Base-by-base conservation (phyloP, 2,113 vertebrate genomes). In the Rhinoderma darwinii region DNA sequence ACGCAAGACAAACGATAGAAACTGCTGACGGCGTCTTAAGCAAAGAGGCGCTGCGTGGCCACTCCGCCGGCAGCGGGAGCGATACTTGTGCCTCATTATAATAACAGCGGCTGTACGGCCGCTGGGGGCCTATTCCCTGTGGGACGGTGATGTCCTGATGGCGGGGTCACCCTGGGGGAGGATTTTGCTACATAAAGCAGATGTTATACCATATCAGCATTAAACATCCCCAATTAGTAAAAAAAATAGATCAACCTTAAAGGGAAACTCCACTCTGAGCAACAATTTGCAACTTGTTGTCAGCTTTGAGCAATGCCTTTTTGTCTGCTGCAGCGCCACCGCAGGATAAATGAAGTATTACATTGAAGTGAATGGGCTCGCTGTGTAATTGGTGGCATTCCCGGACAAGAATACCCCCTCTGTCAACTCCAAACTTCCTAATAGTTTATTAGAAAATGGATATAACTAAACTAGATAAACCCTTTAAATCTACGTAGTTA, bases 31-130 rank as follows among this genome's bases (percentile, higher is more conserved):
- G 44, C 41, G n/a, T 78, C 14, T 35, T 44, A 22, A 0, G n/a
- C 9, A 6, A 50, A 41, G 61, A 35, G 43, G 8, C 25, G 39
- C 35, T 22, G 56, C 73, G 3, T 8, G 77, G 51, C 54, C 63
- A 30, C 77, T 90, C 87, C 89, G 68, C 9, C 22, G 12, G 56
- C 15, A 37, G 47, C 35, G 76, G 88, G 70, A 87, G 51, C 86
- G 77, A 86, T 86, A 89, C 44, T 68, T 83, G 75, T 30, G 54
- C 14, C 56, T 81, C 22, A 41, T 35, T 59, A 61, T 7, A 61
- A 59, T 35, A 47, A 32, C 30, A 8, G 8, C 9, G 50, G 32
- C 22, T 66, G 18, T 35, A 41, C 39, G 68, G 50, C 32, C 11
- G 27, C 32, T 56, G 76, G 76, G 47, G 2, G 12, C 22, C 4